Evolutionary conservation across 2,888 invertebrate genomes (phyloP), one percentile per base, ranked within the genome.

Genomic region (Ornithoptera priamus): DNA sequence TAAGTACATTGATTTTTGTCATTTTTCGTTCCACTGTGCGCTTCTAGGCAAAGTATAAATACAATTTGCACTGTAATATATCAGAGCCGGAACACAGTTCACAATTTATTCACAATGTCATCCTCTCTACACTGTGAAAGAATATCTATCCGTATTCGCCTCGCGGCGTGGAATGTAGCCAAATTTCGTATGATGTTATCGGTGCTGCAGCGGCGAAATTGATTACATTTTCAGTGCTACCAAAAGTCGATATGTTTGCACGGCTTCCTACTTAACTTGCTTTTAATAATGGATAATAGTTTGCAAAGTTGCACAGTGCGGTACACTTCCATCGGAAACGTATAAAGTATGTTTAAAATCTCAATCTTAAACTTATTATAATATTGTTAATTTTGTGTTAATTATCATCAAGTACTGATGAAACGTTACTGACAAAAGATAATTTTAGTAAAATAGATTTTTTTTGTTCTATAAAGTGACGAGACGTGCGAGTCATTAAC

Each of bases 1-100:
- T 53, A n/a, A 0, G 5, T 53, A 58, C 10, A 22, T 22, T 3
- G 57, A 12, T 58, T 20, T 58, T 22, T 22, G 22, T 12, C 12
- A 12, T 3, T 58, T 58, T 58, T 58, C n/a, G 20, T 15, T 12
- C 3, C 10, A n/a, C 7, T 10, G 56, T 3, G 10, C 4, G 56
- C 10, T 39, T 3, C 42, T 24, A 57, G 24, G 62, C 57, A 57
- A 59, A 64, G 20, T 82, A 86, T 86, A 85, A 88, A 89, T 86
- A 85, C 85, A 87, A 88, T 88, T 87, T 86, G 85, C 85, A 84
- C 84, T 82, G 82, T 78, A 82, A 83, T 88, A 85, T 83, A 86
- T 87, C 87, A 86, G 86, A 87, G 86, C 84, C 86, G 83, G 83
- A 80, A 78, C 79, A 77, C 78, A 80, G 79, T 76, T 82, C 80